These are phyloP conservation scores for crab-eating macaque (Macaca fascicularis) DNA, from an alignment of 2,113 vertebrate genomes.

Conservation along the genomic window DNA sequence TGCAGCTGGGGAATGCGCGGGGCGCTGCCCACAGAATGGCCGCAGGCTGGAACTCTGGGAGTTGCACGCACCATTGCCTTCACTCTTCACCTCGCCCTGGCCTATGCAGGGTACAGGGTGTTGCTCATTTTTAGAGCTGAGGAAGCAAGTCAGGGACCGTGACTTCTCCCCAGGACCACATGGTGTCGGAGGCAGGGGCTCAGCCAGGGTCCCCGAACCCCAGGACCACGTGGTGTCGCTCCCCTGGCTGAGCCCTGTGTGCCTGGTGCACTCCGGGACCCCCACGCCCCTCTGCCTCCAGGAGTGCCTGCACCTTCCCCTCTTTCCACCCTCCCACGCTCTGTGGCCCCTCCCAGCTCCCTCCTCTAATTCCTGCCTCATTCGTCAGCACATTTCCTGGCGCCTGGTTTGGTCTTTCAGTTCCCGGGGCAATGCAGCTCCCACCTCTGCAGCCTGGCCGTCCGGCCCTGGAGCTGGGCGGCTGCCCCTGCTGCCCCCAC, in stretches of 20 bases:
- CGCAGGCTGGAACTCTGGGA: background rate
- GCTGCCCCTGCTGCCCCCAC: background rate
- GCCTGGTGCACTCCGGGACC: background rate
- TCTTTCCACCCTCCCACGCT: no score
- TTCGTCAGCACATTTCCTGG: background rate
- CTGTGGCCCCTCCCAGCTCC: background rate
- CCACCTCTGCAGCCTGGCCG: background rate
- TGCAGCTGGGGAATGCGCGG: background rate
- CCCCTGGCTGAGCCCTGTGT: no score
- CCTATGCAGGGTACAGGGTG: no score
- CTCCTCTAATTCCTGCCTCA: background rate
- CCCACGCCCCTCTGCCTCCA: background rate
- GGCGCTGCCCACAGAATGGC: no score
- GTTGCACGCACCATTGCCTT: accelerated
- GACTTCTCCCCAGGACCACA: background rate
- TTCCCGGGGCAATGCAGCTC: background rate
- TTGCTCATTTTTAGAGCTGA: no score
- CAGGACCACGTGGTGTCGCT: background rate
- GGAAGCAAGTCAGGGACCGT: no score
- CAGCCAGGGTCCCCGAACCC: background rate
- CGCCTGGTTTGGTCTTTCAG: background rate
- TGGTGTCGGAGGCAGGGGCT: background rate
- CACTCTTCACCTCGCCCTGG: background rate
- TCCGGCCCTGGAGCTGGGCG: background rate
- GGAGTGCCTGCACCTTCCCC: background rate